Evolutionary conservation across 1,140 invertebrate genomes (phyloP).

Genomic region (Oncopodura yosiiana): DNA sequence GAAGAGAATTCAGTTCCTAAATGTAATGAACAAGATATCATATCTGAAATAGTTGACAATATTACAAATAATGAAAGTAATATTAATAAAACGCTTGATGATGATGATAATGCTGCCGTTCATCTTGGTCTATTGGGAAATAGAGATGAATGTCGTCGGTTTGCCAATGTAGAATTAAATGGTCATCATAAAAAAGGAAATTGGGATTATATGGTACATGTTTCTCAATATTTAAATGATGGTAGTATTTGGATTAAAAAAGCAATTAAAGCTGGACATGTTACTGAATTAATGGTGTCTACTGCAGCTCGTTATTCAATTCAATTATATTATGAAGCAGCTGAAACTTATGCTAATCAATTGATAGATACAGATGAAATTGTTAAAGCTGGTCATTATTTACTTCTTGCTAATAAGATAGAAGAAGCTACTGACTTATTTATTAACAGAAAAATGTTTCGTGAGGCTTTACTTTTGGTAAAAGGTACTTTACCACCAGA

Average conservation of each 20-base stretch:
- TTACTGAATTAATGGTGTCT: conserved; percentile 18
- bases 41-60: background rate
- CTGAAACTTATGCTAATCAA: conserved; percentile 10
- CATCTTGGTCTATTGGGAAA: conserved; percentile 14
- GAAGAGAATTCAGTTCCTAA: background rate
- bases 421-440: conserved; percentile 18
- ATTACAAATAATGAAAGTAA: background rate
- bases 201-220: conserved; percentile 2
- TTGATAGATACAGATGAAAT: conserved; percentile 8
- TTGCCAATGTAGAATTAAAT: background rate
- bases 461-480: conserved; percentile 18
- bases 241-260: conserved; percentile 3
- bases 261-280: conserved; percentile 7
- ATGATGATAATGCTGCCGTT: background rate
- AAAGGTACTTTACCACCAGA: conserved; percentile 1
- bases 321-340: conserved; percentile 6
- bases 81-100: too few relatives aligned
- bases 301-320: conserved; percentile 2
- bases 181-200: background rate
- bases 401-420: background rate
- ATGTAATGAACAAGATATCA: background rate
- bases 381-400: conserved; percentile 11
- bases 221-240: conserved; percentile 9
- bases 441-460: conserved; percentile 11
- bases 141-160: background rate